Evolutionary conservation across 2,888 invertebrate species (phyloP).

Genomic region (Hydroisotoma schaefferi): DNA sequence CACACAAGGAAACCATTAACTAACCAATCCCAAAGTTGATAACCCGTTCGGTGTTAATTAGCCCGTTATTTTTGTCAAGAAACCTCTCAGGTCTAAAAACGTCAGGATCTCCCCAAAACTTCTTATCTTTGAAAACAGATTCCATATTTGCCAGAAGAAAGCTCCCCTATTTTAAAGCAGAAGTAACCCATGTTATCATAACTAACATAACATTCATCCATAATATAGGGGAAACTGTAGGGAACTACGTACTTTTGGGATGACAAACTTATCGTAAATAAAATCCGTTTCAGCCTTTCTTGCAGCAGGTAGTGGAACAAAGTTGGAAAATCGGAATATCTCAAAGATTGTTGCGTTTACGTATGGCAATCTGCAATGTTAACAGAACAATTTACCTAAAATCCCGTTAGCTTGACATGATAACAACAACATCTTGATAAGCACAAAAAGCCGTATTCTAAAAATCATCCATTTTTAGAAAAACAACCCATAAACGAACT

Average conservation of each 20-base stretch:
- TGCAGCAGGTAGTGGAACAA: slow-evolving; percentile 1
- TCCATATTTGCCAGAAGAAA: no score
- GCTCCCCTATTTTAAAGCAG: neutral
- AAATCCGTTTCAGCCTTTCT: neutral
- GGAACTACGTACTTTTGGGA: slow-evolving; percentile 6
- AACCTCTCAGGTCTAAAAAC: slow-evolving; percentile 12
- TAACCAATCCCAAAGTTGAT: slow-evolving; percentile 4
- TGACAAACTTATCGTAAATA: neutral
- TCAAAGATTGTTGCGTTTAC: slow-evolving; percentile 4
- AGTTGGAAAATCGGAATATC: neutral
- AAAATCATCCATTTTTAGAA: no score
- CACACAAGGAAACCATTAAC: no score
- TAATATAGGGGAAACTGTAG: no score
- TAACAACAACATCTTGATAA: no score
- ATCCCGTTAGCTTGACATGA: no score
- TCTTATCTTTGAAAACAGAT: neutral
- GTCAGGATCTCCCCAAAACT: slow-evolving; percentile 8
- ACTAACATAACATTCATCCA: neutral
- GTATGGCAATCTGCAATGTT: slow-evolving; percentile 12
- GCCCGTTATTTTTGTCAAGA: neutral
- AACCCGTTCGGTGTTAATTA: slow-evolving; percentile 8
- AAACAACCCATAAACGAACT: no score
- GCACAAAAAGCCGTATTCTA: no score
- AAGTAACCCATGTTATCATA: neutral
- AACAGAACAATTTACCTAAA: no score